Conservation (phyloP, 2,888 invertebrate genomes). For the Fragum sueziense region DNA sequence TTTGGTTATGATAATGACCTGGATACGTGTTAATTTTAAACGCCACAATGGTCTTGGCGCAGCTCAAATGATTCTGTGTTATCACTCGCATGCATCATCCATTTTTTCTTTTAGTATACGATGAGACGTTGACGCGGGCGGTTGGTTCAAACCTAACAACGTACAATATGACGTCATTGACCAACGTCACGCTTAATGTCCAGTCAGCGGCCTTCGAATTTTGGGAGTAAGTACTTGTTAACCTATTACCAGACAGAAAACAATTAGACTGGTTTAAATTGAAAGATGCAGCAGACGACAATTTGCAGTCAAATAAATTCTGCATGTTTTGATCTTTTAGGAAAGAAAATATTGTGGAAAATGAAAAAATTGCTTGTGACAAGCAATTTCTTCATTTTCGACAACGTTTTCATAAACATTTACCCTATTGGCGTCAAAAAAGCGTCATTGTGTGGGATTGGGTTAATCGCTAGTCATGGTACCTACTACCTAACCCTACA, state of each 20-base stretch:
- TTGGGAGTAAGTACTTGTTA: slow-evolving; percentile 12
- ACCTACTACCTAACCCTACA: too few species aligned
- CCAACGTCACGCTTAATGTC: neutral
- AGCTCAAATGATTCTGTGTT: too few species aligned
- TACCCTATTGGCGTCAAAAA: too few species aligned
- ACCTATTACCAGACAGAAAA: neutral
- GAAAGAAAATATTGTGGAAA: neutral
- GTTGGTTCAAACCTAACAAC: neutral
- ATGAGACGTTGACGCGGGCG: neutral
- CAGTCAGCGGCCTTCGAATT: slow-evolving; percentile 18
- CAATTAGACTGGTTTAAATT: neutral
- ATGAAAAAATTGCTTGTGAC: neutral
- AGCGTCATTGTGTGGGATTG: too few species aligned
- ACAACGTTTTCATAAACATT: neutral
- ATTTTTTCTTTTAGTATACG: slow-evolving; percentile 3
- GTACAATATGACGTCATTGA: neutral
- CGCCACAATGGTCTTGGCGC: too few species aligned
- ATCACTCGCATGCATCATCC: too few species aligned
- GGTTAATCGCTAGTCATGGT: too few species aligned
- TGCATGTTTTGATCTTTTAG: neutral
- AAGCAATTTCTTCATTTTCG: neutral
- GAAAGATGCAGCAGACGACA: neutral
- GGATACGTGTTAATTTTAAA: too few species aligned
- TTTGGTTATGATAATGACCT: too few species aligned
- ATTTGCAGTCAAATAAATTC: neutral